Percentiles rank a stretch among this genome's conserved stretches.
phyloP scores from a whole-genome alignment of 2,888 invertebrate genomes.

The Ornithoptera alexandrae region DNA sequence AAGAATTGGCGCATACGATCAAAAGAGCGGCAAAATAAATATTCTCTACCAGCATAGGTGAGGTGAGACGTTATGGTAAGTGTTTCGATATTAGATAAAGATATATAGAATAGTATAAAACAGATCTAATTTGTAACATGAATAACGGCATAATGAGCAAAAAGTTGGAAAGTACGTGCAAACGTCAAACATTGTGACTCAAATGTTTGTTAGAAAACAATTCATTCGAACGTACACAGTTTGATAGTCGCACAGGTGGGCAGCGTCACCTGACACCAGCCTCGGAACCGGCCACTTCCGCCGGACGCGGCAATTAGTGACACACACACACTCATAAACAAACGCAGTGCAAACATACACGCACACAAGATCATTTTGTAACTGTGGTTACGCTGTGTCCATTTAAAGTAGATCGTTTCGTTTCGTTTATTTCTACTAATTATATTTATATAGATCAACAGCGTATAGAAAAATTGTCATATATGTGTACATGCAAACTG shows the following conservation, averaged over 20 bases:
- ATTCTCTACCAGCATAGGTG: too few species aligned
- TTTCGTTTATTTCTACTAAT: constrained; percentile 7
- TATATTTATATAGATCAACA: background rate
- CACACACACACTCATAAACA: constrained; percentile 51
- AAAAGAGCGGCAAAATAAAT: too few species aligned
- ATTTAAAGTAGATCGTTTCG: constrained; percentile 11
- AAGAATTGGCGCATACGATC: too few species aligned
- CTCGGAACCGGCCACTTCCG: constrained; percentile 78
- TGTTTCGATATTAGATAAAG: too few species aligned
- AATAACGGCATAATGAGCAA: constrained; percentile 1
- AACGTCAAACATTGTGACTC: constrained; percentile 16
- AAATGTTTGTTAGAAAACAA: constrained; percentile 25
- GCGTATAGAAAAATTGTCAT: background rate
- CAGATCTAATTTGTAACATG: background rate
- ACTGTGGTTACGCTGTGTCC: constrained; percentile 28
- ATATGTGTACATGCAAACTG: too few species aligned
- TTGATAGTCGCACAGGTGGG: constrained; percentile 56
- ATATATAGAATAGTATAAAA: too few species aligned
- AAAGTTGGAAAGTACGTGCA: constrained; percentile 3
- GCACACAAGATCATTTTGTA: constrained; percentile 37
- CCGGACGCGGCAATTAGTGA: constrained; percentile 76
- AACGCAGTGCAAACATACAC: constrained; percentile 51
- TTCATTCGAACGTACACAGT: constrained; percentile 35
- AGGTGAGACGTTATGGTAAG: too few species aligned
- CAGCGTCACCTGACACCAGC: constrained; percentile 69